Evolutionary conservation across 1,140 invertebrate genomes (phyloP), one percentile per base, ranked within the genome.

Genomic region (Trachelipus rathkii): DNA sequence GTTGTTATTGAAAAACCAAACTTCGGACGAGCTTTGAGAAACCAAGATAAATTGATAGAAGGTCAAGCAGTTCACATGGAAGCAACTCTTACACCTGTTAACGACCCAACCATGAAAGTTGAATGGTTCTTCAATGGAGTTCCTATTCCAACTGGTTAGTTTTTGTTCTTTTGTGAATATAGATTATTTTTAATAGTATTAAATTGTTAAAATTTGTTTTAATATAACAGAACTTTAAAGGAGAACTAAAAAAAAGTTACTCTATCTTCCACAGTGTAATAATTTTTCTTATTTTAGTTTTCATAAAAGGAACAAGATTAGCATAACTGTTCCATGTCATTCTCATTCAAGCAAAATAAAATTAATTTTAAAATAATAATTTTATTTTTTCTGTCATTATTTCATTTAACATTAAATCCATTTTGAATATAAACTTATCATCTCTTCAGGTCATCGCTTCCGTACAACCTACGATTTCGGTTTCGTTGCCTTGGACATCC

Each of bases 101-200:
- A 95, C 84, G 96, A 98, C 86, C 93, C 94, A 7, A 95, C 93
- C 0, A 95, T 98, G 93, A 90, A 91, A 76, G 93, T 98, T 23
- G 95, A 97, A 86, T 98, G 96, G 96, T 96, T 89, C 85, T 91
- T 93, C 83, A 95, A 98, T 86, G 95, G 95, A 73, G 89, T 89
- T 82, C 94, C 95, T 0, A 90, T 98, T 81, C 91, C 92, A 82
- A 92, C 94, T 83, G 89, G 89, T 71, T 87, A 89, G 44, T 70
- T 7, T 15, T 33, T n/a, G 11, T 74, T 44, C 24, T 33, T 33
- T 33, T 43, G 8, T 21, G 9, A 43, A 71, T 45, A 71, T 21
- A 45, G 21, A 43, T 71, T 71, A 23, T 43, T 3, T 6, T 33
- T 33, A 33, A 33, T 33, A 33, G 6, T 33, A 33, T 33, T 33